phyloP scores from a whole-genome alignment of 2,888 invertebrate species.

The Harpagoxenus sublaevis region DNA sequence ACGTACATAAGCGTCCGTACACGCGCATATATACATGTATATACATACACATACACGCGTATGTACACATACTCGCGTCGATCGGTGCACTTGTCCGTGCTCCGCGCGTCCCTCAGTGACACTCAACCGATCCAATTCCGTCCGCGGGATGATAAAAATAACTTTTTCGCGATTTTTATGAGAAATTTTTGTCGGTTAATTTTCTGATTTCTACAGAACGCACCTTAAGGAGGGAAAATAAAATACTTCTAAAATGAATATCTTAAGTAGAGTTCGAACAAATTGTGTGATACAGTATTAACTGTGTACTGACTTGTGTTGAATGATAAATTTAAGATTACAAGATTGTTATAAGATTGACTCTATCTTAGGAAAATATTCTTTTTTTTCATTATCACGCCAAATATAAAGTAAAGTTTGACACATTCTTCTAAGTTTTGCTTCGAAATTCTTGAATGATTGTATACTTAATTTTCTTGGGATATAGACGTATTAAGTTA shows the following conservation, averaged over 20 bases:
- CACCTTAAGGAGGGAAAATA: neutral
- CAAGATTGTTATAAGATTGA: neutral
- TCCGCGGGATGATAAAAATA: neutral
- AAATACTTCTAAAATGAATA: neutral
- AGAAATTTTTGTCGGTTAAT: neutral
- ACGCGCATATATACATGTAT: constrained; percentile 50
- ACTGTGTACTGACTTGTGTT: neutral
- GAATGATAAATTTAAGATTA: neutral
- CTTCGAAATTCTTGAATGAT: neutral
- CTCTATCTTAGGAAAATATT: neutral
- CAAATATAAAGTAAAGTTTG: neutral
- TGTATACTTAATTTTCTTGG: neutral
- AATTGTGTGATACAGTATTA: neutral
- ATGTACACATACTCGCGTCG: constrained; percentile 50
- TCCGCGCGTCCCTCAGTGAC: constrained; percentile 79
- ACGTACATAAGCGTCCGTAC: constrained; percentile 69
- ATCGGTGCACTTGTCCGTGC: constrained; percentile 82
- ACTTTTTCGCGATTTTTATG: constrained; percentile 31
- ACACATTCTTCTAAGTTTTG: neutral
- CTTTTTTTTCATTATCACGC: neutral
- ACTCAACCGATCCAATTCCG: constrained; percentile 73
- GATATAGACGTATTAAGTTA: neutral
- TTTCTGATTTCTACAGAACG: neutral
- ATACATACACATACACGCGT: neutral
- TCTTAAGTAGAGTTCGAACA: neutral